Base-by-base conservation (phyloP, 2,888 invertebrate species). In the Ochlodes sylvanus region DNA sequence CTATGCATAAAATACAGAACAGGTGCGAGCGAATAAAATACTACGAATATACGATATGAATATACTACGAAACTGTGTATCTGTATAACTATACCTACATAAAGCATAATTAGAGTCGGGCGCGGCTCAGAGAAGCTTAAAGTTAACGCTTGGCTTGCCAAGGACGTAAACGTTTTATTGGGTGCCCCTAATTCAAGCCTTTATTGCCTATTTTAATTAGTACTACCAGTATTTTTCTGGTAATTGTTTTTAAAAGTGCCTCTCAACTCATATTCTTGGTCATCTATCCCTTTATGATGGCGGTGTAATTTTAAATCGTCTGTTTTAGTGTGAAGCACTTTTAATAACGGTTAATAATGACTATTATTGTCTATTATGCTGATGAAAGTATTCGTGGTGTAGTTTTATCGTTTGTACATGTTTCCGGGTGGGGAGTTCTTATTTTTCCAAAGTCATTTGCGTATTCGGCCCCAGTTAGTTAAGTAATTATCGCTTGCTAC, bases 141-240 rank as follows among this genome's bases (percentile, higher is more conserved):
- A 64, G 21, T 19, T 56, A 38, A 57, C 66, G 66, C 66, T 60
- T 66, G 66, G 66, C 66, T 66, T 60, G 34, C 42, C 60, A 66
- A 44, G 66, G 60, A 66, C 60, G 57, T 60, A 66, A 66, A 60
- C 66, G 66, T 66, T 66, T 66, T 66, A 60, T 60, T 60, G 54
- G 42, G 60, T 60, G 60, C 32, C 34, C 60, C 60, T 60, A 66
- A 66, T 44, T 60, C 27, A 15, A 60, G 41, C 14, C 21, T 52
- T 66, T 54, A 32, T 60, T 27, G 38, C 54, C 15, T 32, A 32
- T n/a, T 61, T 61, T 61, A 47, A 47, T 47, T 47, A 42, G 21
- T 32, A 27, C 12, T 47, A 47, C 32, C 32, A 58, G 42, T 47
- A 27, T 32, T 47, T 61, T 61, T 47, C 27, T 61, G 47, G 50